Percentiles rank a stretch among this genome's conserved stretches.
These are phyloP conservation scores for Pyrgus malvae DNA, from an alignment of 2,888 invertebrate species.

Conservation along the genomic window DNA sequence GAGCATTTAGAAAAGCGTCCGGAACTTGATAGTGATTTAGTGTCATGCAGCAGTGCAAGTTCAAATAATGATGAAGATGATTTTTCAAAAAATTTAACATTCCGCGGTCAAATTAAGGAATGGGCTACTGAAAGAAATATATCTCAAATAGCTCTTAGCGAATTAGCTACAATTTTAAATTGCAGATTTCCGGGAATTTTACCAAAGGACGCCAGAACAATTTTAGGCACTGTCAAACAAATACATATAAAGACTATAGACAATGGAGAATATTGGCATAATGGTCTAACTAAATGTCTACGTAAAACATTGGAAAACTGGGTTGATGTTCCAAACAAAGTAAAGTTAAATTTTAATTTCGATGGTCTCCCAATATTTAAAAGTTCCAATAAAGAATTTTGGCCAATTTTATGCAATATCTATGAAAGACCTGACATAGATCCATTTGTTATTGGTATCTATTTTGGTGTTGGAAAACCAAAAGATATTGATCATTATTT, in stretches of 20 bases:
- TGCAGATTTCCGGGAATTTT: not conserved
- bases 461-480: not conserved
- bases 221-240: not conserved
- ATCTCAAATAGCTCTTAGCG: not conserved
- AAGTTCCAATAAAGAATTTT: not conserved
- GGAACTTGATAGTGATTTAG: too few species aligned
- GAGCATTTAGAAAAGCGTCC: too few species aligned
- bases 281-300: constrained; percentile 30
- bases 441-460: not conserved
- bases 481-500: not conserved
- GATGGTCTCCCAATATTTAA: constrained; percentile 24
- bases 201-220: not conserved
- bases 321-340: not conserved
- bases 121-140: not conserved
- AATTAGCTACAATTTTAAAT: not conserved
- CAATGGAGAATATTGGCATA: constrained; percentile 34
- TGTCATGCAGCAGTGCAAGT: too few species aligned
- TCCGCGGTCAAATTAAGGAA: not conserved
- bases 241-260: not conserved
- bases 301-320: constrained; percentile 3
- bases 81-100: too few species aligned
- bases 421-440: not conserved
- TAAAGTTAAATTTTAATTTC: constrained; percentile 27
- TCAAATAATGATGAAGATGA: too few species aligned
- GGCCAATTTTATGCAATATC: not conserved